Evolutionary conservation across 1,140 invertebrate species (phyloP), one percentile per base, ranked within the genome.

Genomic region (Nasonia giraulti): DNA sequence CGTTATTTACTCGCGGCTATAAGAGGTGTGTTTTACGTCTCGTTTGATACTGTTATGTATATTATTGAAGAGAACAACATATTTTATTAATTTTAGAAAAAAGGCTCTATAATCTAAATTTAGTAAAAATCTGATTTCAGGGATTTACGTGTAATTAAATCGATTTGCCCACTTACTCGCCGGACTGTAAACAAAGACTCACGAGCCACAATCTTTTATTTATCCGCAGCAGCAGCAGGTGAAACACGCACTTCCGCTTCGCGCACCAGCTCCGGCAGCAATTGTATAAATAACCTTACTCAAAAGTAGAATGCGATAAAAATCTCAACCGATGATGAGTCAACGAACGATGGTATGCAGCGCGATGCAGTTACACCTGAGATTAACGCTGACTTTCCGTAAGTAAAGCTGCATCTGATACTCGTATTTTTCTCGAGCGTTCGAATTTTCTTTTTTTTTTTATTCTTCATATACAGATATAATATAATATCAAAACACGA

Each of bases 271-370:
- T 82, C 12, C 4, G 62, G n/a, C 23, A 37, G 37, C 23, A 66
- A 44, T 76, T 68, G 14, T 69, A 69, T 44, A 69, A 83, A 84
- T 79, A 73, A 23, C 44, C 55, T 55, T 76, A 31, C 11, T 78
- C 55, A 37, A 69, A 68, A 71, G 44, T 62, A 50, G 31, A 79
- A 68, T 69, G 40, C 20, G 76, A 79, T 84, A 55, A 55, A 79
- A 79, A 79, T 84, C 40, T 84, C 37, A n/a, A 40, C 33, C 8
- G 40, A 44, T 44, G 14, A 79, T 73, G 74, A 84, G 50, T 84
- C 82, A 78, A 44, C 44, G 40, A 44, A 44, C 40, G 40, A 44
- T 44, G 40, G 40, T 44, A 11, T 44, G 40, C 5, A 1, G 17
- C 4, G 14, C 37, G 2, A 0, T 40, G 31, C 77, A n/a, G 55